phyloP scores from a whole-genome alignment of 2,888 invertebrate genomes.

The Xestoiulus laeticollis region DNA sequence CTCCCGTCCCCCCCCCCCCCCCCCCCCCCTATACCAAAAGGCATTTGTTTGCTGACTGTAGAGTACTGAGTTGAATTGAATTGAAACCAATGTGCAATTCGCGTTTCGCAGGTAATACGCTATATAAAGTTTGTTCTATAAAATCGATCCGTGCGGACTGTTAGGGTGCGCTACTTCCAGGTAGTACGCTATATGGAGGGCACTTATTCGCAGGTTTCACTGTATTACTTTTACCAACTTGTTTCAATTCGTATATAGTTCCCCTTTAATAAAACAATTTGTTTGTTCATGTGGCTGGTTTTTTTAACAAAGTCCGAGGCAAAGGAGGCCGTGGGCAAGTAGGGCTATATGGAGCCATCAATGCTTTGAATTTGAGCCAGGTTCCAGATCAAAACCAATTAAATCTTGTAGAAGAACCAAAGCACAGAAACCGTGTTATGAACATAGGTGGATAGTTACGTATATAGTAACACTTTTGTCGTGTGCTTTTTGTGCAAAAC shows the following conservation, averaged over 20 bases:
- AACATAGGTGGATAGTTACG: background rate
- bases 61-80: too few relatives aligned
- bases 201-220: background rate
- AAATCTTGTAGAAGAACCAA: background rate
- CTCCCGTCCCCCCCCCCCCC: too few relatives aligned
- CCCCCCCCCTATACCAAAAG: too few relatives aligned
- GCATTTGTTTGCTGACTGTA: too few relatives aligned
- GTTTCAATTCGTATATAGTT: background rate
- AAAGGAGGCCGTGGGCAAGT: background rate
- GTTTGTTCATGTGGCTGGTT: background rate
- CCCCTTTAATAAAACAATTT: background rate
- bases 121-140: too few relatives aligned
- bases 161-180: too few relatives aligned
- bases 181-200: too few relatives aligned
- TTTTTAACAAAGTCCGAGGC: background rate
- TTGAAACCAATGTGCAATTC: too few relatives aligned
- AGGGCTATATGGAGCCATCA: background rate
- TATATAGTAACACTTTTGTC: background rate
- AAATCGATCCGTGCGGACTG: too few relatives aligned
- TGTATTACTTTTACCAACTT: background rate
- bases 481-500: constrained; percentile 8
- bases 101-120: too few relatives aligned
- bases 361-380: background rate
- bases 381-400: background rate
- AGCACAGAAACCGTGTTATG: background rate